These are phyloP conservation scores for Agonopterix heracliana DNA, from an alignment of 2,888 invertebrate genomes.

Conservation along the genomic window DNA sequence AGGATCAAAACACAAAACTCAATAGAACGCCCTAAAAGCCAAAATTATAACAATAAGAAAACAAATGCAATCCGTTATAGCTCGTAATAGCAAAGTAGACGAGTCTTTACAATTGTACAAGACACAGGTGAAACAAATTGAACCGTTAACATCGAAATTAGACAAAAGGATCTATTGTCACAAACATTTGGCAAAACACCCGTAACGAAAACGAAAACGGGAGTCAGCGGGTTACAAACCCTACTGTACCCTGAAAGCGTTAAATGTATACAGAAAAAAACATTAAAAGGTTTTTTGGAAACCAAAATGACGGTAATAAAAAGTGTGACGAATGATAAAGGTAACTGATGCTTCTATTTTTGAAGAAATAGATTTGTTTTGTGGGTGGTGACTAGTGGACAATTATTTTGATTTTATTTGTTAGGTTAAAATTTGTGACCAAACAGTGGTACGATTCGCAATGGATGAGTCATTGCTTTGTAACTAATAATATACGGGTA, in stretches of 20 bases:
- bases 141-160: slow-evolving; percentile 11
- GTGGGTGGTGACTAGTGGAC: slow-evolving; percentile 10
- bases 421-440: too few relatives aligned
- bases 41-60: slow-evolving; percentile 8
- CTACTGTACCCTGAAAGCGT: slow-evolving; percentile 16
- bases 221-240: slow-evolving; percentile 3
- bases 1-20: too few relatives aligned
- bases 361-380: slow-evolving; percentile 3
- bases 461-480: too few relatives aligned
- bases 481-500: too few relatives aligned
- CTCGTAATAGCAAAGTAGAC: slow-evolving; percentile 3
- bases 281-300: not conserved
- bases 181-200: slow-evolving; percentile 10
- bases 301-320: slow-evolving; percentile 3
- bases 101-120: slow-evolving; percentile 3
- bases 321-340: slow-evolving; percentile 24
- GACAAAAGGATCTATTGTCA: slow-evolving; percentile 9
- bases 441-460: too few relatives aligned
- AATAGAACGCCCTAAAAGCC: not conserved
- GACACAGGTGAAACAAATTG: slow-evolving; percentile 14
- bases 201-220: slow-evolving; percentile 19
- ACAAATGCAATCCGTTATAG: slow-evolving; percentile 22
- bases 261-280: slow-evolving; percentile 15
- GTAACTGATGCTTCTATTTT: slow-evolving; percentile 12
- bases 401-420: not conserved